Base-by-base conservation (phyloP, 2,113 vertebrate genomes). In the Otolemur garnettii region DNA sequence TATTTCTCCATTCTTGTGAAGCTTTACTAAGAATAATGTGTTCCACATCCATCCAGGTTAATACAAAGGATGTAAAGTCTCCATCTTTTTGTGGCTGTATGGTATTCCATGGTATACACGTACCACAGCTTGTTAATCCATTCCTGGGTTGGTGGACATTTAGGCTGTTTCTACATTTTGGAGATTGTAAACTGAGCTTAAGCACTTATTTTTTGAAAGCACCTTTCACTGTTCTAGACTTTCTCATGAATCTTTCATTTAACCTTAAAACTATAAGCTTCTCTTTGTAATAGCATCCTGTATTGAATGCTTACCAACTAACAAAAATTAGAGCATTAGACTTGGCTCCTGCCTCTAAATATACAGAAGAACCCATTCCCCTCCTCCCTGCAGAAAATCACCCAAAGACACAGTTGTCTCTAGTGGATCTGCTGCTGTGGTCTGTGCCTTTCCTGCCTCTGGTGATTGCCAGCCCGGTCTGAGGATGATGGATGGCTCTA, bases 191-290 rank as follows among this genome's bases (percentile, higher is more conserved):
- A 50, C 9, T 50, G 45, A 50, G 45, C 45, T 50, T 50, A 57
- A 92, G 60, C 22, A 35, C 33, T 50, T 57, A 30, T n/a, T 68
- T 87, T 82, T 86, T 92, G 22, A 68, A 92, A 96, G 13, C 38
- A 72, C 17, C 14, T 71, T 92, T 82, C 57, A 82, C 0, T 86
- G 28, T 82, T 80, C 21, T 30, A 11, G 19, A 14, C 45, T 80
- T 19, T 72, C 74, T 94, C 28, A 15, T 59, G 21, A 88, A 78
- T 57, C 75, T 66, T 82, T 72, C 12, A 80, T 87, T 84, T 82
- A 93, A 45, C 60, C 90, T 26, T 59, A 94, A 35, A 81, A 38
- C 18, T 5, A 17, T 94, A 91, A 91, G 78, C 42, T 50, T 79
- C 64, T 60, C 24, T 95, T 87, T 75, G 71, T 87, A 93, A 50